Percentiles rank a stretch among this genome's conserved stretches.
These are phyloP conservation scores for Zaprionus inermis DNA, from an alignment of 1,140 invertebrate species.

Conservation along the genomic window DNA sequence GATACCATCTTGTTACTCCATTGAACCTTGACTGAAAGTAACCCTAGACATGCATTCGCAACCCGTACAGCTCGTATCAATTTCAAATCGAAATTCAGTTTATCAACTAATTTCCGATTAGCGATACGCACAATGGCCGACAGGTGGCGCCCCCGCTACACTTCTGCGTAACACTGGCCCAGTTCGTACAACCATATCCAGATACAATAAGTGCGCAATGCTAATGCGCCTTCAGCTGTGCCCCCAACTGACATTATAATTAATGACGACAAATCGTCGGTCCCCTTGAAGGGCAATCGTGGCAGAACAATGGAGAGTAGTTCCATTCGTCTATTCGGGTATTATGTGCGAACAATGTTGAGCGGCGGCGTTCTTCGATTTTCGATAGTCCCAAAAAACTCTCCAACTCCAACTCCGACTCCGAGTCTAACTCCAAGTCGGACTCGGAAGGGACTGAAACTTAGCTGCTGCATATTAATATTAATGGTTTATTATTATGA, in stretches of 20 bases:
- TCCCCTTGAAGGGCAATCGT: slow-evolving; percentile 46
- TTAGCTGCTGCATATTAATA: slow-evolving; percentile 65
- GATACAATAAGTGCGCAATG: slow-evolving; percentile 71
- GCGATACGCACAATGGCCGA: neutral
- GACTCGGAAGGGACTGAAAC: slow-evolving; percentile 26
- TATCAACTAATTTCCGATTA: neutral
- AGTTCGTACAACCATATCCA: slow-evolving; percentile 37
- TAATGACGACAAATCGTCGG: slow-evolving; percentile 71
- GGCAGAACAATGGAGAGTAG: slow-evolving; percentile 55
- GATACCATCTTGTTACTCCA: too few relatives aligned
- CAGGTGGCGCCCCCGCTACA: slow-evolving; percentile 27
- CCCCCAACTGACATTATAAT: slow-evolving; percentile 69
- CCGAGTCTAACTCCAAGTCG: neutral
- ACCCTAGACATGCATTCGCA: neutral
- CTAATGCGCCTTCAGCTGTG: slow-evolving; percentile 66
- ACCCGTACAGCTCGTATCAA: neutral
- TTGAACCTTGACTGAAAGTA: neutral
- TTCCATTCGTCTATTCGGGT: slow-evolving; percentile 21
- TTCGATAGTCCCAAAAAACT: slow-evolving; percentile 53
- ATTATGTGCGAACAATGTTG: slow-evolving; percentile 30
- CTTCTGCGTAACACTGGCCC: neutral
- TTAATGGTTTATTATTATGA: slow-evolving; percentile 82
- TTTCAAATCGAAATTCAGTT: neutral
- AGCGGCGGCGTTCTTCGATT: slow-evolving; percentile 57
- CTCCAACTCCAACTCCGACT: slow-evolving; percentile 21